Percentiles rank a stretch among this genome's conserved stretches.
These are phyloP conservation scores for Aplidium turbinatum DNA, from an alignment of 23 tunicate species.

Conservation along the genomic window DNA sequence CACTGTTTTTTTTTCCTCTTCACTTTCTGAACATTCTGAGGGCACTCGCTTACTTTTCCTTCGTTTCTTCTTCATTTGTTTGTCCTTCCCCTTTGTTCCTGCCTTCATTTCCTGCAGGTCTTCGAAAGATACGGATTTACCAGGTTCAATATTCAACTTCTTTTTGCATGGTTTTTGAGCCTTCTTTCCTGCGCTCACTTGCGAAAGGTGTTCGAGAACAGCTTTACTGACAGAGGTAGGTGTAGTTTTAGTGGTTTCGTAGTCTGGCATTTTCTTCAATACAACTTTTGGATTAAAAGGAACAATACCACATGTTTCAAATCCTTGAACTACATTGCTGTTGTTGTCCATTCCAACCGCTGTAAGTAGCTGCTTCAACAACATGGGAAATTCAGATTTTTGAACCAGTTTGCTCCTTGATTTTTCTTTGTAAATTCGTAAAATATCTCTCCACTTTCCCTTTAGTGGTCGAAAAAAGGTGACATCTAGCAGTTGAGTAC, in stretches of 20 bases:
- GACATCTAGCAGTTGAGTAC: slow-evolving; percentile 16
- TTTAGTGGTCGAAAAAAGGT: slow-evolving; percentile 1
- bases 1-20: too few species aligned
- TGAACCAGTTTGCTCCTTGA: background rate
- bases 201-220: background rate
- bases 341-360: background rate
- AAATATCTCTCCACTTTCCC: background rate
- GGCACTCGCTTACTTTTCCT: too few species aligned
- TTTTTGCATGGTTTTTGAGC: background rate
- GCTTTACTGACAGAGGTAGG: background rate
- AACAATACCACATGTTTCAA: slow-evolving; percentile 8
- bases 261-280: slow-evolving; percentile 3
- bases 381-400: slow-evolving; percentile 1
- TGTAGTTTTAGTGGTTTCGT: background rate
- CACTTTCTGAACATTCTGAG: too few species aligned
- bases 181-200: background rate
- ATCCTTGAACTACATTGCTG: background rate
- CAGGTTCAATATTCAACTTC: background rate
- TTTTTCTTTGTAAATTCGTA: slow-evolving; percentile 1
- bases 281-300: slow-evolving; percentile 9
- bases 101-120: background rate
- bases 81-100: too few species aligned
- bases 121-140: background rate
- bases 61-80: too few species aligned
- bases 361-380: background rate